These are phyloP conservation scores for Ursus arctos DNA, from an alignment of 2,113 vertebrate genomes.

Conservation along the genomic window DNA sequence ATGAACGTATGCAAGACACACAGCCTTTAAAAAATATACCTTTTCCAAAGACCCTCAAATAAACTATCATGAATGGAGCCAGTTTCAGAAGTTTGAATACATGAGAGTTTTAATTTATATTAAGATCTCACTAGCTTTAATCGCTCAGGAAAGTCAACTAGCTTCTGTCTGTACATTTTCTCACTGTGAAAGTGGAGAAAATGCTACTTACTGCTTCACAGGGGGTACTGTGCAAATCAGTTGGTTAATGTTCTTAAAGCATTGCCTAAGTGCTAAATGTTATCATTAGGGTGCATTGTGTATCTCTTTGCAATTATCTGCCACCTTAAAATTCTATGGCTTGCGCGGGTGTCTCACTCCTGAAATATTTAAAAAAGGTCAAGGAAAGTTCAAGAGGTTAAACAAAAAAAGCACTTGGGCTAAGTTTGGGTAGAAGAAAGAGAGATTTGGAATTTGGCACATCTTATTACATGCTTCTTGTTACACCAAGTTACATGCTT, in stretches of 20 bases:
- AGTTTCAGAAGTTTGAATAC: conserved; percentile 47
- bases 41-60: conserved; percentile 7
- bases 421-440: not conserved
- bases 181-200: conserved; percentile 1
- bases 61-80: not conserved
- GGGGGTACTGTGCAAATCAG: conserved; percentile 37
- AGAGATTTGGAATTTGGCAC: conserved; percentile 20
- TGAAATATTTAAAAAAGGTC: not conserved
- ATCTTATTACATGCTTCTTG: conserved; percentile 25
- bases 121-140: not conserved
- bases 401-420: not conserved
- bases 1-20: conserved; percentile 42
- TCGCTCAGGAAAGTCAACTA: conserved; percentile 31
- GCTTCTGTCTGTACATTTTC: conserved; percentile 38
- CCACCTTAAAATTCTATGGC: conserved; percentile 61
- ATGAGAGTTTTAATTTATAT: conserved; percentile 51
- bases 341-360: not conserved
- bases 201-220: conserved; percentile 1
- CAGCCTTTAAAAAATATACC: not conserved
- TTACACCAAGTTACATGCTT: not conserved
- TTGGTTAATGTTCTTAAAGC: conserved; percentile 55
- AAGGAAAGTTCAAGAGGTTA: conserved; percentile 65
- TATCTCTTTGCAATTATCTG: conserved; percentile 66
- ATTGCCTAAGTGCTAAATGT: conserved; percentile 37
- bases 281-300: conserved; percentile 52